A percentile compares a stretch with the other conserved stretches of the same genome.
These are phyloP conservation scores for Telmatochromis sp. DNA, from an alignment of 2,113 vertebrate species.

Conservation along the genomic window DNA sequence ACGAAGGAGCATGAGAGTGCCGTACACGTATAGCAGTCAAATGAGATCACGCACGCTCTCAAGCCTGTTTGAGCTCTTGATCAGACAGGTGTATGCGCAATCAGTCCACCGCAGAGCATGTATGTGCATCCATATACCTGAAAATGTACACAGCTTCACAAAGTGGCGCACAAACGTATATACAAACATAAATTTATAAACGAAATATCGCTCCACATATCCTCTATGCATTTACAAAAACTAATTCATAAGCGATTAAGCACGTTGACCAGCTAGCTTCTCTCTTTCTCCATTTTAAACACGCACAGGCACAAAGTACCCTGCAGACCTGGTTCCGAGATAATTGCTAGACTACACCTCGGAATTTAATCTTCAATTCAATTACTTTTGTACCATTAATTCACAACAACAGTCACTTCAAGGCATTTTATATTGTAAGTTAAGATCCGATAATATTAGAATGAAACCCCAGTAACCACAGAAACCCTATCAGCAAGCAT, in stretches of 20 bases:
- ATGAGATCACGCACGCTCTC: not conserved
- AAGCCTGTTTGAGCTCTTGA: not conserved
- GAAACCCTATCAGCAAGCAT: not conserved
- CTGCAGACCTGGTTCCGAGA: not conserved
- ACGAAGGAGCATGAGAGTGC: not conserved
- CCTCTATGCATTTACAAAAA: not conserved
- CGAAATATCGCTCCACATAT: not conserved
- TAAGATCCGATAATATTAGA: not conserved
- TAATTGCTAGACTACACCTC: constrained; percentile 26
- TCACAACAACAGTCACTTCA: not conserved
- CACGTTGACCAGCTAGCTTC: not conserved
- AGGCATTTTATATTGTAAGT: not conserved
- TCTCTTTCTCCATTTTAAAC: not conserved
- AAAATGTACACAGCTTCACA: not conserved
- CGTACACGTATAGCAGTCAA: not conserved
- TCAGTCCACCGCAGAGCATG: not conserved
- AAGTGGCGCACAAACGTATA: not conserved
- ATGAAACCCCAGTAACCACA: not conserved
- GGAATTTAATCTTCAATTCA: constrained; percentile 18
- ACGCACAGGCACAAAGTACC: not conserved
- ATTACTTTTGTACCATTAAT: not conserved
- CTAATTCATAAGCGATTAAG: not conserved
- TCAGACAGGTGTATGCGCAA: not conserved
- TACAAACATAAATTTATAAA: not conserved
- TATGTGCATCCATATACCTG: not conserved